Evolutionary conservation across 1,140 invertebrate genomes (phyloP).

Genomic region (Heliconius melpomene): DNA sequence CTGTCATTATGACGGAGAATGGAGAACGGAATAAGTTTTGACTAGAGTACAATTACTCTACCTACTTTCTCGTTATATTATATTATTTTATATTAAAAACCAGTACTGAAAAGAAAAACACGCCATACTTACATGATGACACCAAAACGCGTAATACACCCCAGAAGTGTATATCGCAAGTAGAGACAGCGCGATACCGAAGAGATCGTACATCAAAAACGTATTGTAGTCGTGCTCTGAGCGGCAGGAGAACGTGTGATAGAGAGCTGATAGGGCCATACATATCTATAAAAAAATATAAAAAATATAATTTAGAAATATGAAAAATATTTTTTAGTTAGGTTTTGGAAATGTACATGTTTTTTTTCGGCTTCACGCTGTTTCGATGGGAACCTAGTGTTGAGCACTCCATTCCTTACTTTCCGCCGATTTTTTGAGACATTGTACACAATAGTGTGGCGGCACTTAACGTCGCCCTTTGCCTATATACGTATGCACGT

Average conservation of each 20-base stretch:
- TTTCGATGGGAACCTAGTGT: too few species aligned
- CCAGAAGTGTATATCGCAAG: slow-evolving; percentile 97
- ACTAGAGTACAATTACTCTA: too few species aligned
- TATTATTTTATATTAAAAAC: not conserved
- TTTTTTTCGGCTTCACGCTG: too few species aligned
- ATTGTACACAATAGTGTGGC: too few species aligned
- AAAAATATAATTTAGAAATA: too few species aligned
- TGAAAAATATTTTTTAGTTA: too few species aligned
- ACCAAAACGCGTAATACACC: slow-evolving; percentile 98
- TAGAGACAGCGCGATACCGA: slow-evolving; percentile 95
- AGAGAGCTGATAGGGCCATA: slow-evolving; percentile 95
- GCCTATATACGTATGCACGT: too few species aligned
- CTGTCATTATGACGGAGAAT: too few species aligned
- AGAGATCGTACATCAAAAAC: slow-evolving; percentile 94
- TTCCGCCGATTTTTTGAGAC: too few species aligned
- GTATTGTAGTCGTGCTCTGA: slow-evolving; percentile 93
- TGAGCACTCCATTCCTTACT: too few species aligned
- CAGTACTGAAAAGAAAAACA: not conserved
- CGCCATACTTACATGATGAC: slow-evolving; percentile 88
- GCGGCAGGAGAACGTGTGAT: slow-evolving; percentile 96
- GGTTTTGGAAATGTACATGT: not conserved
- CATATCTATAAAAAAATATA: slow-evolving; percentile 86
- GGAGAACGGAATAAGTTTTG: too few species aligned
- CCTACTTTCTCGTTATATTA: not conserved
- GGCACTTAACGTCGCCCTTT: too few species aligned